A percentile compares a stretch with the other conserved stretches of the same genome.
phyloP scores from a whole-genome alignment of 2,797 vertebrate species.

The Alauda arvensis region DNA sequence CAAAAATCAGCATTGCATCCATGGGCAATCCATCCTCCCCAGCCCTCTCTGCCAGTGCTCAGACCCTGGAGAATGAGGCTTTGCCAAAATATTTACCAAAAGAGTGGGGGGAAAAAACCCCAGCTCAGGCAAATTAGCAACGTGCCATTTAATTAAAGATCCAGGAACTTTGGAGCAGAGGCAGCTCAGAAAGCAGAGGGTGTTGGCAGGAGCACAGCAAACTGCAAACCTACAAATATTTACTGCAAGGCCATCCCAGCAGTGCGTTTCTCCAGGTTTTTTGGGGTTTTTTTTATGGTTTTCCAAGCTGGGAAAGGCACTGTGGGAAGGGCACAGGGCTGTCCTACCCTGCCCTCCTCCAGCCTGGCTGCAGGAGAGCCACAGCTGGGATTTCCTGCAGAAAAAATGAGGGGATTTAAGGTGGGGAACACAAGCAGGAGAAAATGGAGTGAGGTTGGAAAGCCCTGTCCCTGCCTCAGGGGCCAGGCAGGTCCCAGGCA shows the following conservation, averaged over 20 bases:
- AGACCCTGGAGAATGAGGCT: background rate
- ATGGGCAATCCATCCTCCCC: fast-evolving
- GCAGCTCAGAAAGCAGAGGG: background rate
- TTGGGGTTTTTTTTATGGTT: too few relatives aligned
- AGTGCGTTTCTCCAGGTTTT: fast-evolving
- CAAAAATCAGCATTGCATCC: background rate
- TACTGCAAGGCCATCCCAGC: background rate
- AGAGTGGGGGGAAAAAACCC: background rate
- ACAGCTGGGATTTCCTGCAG: background rate
- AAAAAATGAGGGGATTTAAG: background rate
- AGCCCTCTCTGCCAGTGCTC: background rate
- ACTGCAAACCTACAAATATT: background rate
- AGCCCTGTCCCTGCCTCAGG: fast-evolving
- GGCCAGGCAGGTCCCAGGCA: background rate
- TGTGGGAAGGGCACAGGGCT: fast-evolving
- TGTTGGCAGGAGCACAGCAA: background rate
- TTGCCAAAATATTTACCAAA: background rate
- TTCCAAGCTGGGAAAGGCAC: background rate
- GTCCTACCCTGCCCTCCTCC: background rate
- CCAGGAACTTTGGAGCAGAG: background rate
- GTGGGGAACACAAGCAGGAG: fast-evolving
- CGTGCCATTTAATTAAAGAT: background rate
- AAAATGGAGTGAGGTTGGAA: background rate
- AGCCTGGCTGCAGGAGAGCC: fast-evolving
- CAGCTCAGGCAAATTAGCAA: background rate